Conservation (phyloP, 2,888 invertebrate genomes). For the Diogma glabrata region DNA sequence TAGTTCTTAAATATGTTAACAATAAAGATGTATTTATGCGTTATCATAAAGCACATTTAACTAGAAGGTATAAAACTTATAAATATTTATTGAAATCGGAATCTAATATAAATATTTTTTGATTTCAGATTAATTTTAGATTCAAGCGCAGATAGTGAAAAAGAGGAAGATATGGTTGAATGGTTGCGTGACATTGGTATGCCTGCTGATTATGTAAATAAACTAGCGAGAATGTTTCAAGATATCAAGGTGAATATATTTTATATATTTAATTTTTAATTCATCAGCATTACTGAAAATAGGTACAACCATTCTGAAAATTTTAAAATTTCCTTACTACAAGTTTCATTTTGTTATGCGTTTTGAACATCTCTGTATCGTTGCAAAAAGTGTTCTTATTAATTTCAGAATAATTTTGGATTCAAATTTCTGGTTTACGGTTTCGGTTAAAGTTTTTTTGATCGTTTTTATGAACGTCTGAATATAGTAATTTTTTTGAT, state of each 20-base stretch:
- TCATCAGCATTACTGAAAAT: background rate
- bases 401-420: too few species aligned
- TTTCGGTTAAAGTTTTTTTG: too few species aligned
- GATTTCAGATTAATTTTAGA: slow-evolving; percentile 79
- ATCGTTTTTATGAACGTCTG: too few species aligned
- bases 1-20: slow-evolving; percentile 96
- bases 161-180: slow-evolving; percentile 99
- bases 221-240: slow-evolving; percentile 94
- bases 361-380: too few species aligned
- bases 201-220: slow-evolving; percentile 99
- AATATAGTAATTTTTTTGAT: too few species aligned
- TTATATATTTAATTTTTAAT: background rate
- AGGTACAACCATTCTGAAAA: too few species aligned
- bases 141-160: slow-evolving; percentile 96
- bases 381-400: too few species aligned
- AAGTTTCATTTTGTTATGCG: too few species aligned
- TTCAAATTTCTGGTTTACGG: too few species aligned
- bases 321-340: too few species aligned
- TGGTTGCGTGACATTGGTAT: slow-evolving; percentile 97
- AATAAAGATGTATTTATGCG: slow-evolving; percentile 99
- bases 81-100: background rate
- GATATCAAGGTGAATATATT: slow-evolving; percentile 89
- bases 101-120: too few species aligned
- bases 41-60: slow-evolving; percentile 96
- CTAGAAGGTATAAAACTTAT: slow-evolving; percentile 53